These are phyloP conservation scores for Agonopterix arenella DNA, from an alignment of 2,888 invertebrate species.

Conservation along the genomic window DNA sequence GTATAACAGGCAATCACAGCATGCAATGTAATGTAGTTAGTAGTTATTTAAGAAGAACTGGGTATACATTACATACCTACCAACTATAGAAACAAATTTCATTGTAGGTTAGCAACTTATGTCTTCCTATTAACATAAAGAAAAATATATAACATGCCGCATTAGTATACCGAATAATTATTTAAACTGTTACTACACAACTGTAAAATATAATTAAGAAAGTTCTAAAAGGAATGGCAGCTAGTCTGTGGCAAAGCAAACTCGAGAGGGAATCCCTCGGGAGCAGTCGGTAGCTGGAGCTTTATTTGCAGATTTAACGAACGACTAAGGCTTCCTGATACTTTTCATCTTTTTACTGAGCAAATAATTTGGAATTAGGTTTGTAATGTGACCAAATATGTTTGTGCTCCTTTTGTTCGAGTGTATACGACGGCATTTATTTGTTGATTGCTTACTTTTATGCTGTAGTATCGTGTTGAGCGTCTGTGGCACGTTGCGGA, in stretches of 20 bases:
- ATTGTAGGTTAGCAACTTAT: too few relatives aligned
- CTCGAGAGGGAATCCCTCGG: conserved; percentile 27
- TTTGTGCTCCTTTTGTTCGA: not conserved
- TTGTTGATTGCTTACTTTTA: not conserved
- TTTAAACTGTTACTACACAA: not conserved
- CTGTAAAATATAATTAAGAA: not conserved
- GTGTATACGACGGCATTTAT: not conserved
- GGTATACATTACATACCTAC: too few relatives aligned
- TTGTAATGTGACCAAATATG: conserved; percentile 7
- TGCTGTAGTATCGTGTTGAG: not conserved
- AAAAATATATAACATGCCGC: too few relatives aligned
- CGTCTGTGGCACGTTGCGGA: not conserved
- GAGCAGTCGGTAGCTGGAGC: conserved; percentile 38
- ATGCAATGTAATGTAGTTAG: too few relatives aligned
- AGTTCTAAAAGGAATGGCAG: not conserved
- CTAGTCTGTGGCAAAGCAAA: conserved; percentile 20
- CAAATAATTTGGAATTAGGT: conserved; percentile 36
- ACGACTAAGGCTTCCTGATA: conserved; percentile 43
- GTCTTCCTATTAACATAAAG: too few relatives aligned
- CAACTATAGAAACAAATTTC: too few relatives aligned
- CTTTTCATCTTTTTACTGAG: conserved; percentile 33
- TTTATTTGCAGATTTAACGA: conserved; percentile 48
- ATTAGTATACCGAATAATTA: not conserved
- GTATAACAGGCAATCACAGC: too few relatives aligned
- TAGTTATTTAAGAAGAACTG: too few relatives aligned